These are phyloP conservation scores for Rhizoglyphus robini DNA, from an alignment of 1,140 invertebrate genomes.

Conservation along the genomic window DNA sequence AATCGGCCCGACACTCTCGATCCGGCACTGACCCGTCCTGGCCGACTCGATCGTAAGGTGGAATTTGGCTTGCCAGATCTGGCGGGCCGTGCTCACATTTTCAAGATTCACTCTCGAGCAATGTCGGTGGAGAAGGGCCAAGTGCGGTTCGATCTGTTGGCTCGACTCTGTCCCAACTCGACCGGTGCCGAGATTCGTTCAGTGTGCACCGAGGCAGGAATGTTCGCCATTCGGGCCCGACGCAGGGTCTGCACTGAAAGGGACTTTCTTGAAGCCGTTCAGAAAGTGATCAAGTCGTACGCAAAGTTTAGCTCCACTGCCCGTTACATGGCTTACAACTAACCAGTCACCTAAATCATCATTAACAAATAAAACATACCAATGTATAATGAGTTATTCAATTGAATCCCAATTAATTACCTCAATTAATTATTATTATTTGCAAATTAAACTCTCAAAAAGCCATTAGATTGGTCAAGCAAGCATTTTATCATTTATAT, in stretches of 20 bases:
- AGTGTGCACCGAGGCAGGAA: constrained; percentile 45
- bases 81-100: constrained; percentile 39
- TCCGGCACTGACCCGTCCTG: constrained; percentile 52
- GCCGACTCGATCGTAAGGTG: constrained; percentile 65
- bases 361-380: too few species aligned
- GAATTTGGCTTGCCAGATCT: constrained; percentile 65
- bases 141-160: constrained; percentile 43
- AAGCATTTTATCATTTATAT: too few species aligned
- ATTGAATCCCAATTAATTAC: too few species aligned
- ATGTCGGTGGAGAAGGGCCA: constrained; percentile 42
- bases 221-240: constrained; percentile 44
- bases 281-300: constrained; percentile 46
- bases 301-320: constrained; percentile 47
- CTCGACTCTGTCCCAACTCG: constrained; percentile 43
- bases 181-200: constrained; percentile 43
- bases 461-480: too few species aligned
- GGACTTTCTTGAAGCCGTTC: constrained; percentile 44
- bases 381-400: too few species aligned
- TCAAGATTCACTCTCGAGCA: constrained; percentile 43
- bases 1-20: constrained; percentile 55
- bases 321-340: constrained; percentile 45
- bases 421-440: too few species aligned
- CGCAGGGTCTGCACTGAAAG: constrained; percentile 46
- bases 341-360: too few species aligned
- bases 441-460: too few species aligned